Evolutionary conservation across 2,113 vertebrate genomes (phyloP).

Genomic region (Gallinago media): DNA sequence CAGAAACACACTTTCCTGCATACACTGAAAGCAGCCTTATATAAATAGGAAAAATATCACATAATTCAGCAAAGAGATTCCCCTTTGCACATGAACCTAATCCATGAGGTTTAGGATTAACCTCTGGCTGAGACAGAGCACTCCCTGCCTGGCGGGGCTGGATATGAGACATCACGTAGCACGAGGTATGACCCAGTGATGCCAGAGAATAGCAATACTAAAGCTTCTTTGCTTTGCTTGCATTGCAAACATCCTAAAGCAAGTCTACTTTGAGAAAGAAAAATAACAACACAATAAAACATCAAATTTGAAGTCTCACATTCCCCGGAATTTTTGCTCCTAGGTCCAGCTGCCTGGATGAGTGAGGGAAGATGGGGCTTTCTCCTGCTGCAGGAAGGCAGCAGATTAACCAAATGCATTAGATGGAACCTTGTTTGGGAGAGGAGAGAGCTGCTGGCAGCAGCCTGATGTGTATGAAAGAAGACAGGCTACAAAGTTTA

Average conservation of each 20-base stretch:
- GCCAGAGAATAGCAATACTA: background rate
- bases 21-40: background rate
- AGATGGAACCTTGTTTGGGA: background rate
- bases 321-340: background rate
- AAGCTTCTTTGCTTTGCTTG: background rate
- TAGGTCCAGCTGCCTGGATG: background rate
- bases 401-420: background rate
- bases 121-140: background rate
- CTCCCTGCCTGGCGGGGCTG: background rate
- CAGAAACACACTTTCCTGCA: background rate
- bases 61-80: background rate
- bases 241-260: background rate
- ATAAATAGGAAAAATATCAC: background rate
- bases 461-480: constrained; percentile 1
- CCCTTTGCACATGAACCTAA: background rate
- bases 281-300: background rate
- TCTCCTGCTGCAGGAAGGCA: background rate
- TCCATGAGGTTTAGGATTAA: too few relatives aligned
- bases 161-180: background rate
- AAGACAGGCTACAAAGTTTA: constrained; percentile 28
- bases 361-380: background rate
- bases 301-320: background rate
- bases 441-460: background rate
- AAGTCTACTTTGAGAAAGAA: background rate
- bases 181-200: background rate